A percentile compares a stretch with the other conserved stretches of the same genome.
Evolutionary conservation across 2,797 vertebrate genomes (phyloP).

Genomic region (Danio kyathit): DNA sequence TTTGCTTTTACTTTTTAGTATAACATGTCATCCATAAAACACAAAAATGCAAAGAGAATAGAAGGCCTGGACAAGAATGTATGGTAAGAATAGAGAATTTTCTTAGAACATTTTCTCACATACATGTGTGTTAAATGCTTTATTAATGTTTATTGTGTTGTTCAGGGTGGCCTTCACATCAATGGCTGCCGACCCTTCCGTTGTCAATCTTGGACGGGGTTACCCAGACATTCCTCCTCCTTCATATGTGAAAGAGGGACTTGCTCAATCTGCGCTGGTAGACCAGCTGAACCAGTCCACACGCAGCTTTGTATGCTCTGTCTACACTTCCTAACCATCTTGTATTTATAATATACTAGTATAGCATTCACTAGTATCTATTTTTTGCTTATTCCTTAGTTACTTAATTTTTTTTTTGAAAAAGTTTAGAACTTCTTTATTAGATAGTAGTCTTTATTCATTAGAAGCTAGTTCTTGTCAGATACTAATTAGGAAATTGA

Average conservation of each 20-base stretch:
- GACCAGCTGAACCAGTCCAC: slow-evolving; percentile 95
- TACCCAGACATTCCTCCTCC: slow-evolving; percentile 92
- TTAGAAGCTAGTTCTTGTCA: too few relatives aligned
- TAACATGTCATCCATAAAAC: slow-evolving; percentile 77
- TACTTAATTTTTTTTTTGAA: too few relatives aligned
- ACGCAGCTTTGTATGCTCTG: slow-evolving; percentile 88
- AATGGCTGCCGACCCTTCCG: slow-evolving; percentile 86
- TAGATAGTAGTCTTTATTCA: too few relatives aligned
- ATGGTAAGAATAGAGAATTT: slow-evolving; percentile 82
- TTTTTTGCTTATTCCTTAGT: too few relatives aligned
- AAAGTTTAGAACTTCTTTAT: too few relatives aligned
- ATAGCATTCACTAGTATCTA: too few relatives aligned
- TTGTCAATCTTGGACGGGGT: slow-evolving; percentile 95
- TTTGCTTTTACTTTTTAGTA: slow-evolving; percentile 62
- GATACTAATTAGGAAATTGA: too few relatives aligned
- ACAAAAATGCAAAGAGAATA: slow-evolving; percentile 89
- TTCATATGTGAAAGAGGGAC: slow-evolving; percentile 86
- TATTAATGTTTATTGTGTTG: background rate
- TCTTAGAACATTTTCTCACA: background rate
- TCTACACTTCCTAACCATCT: background rate
- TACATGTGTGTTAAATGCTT: background rate
- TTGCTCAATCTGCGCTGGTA: slow-evolving; percentile 81
- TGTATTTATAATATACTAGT: background rate
- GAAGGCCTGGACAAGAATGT: slow-evolving; percentile 92
- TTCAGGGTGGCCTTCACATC: slow-evolving; percentile 90